These are phyloP conservation scores for western clawed frog (Xenopus tropicalis) DNA, from an alignment of 2,113 vertebrate species.

Conservation along the genomic window DNA sequence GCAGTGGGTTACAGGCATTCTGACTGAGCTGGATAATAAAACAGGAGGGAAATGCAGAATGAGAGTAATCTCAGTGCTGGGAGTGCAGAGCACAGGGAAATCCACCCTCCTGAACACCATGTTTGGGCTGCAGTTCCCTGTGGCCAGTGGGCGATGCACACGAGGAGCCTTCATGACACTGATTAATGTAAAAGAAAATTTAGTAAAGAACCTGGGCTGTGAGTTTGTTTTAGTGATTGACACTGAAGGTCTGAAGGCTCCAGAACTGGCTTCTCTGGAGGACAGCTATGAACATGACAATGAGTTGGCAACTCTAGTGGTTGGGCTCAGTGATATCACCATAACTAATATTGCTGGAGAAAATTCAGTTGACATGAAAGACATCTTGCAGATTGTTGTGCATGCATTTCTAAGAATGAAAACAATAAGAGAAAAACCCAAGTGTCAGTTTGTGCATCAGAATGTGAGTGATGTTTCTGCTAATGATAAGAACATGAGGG, in stretches of 20 bases:
- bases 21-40: conserved; percentile 52
- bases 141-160: conserved; percentile 51
- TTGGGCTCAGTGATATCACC: conserved; percentile 66
- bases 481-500: conserved; percentile 61
- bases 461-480: conserved; percentile 63
- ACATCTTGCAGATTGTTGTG: conserved; percentile 60
- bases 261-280: conserved; percentile 38
- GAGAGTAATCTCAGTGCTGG: conserved; percentile 65
- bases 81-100: conserved; percentile 73
- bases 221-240: conserved; percentile 71
- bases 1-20: conserved; percentile 68
- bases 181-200: conserved; percentile 52
- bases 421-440: conserved; percentile 63
- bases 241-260: conserved; percentile 53
- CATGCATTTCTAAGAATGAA: conserved; percentile 66
- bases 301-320: conserved; percentile 63
- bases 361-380: conserved; percentile 53
- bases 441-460: conserved; percentile 71
- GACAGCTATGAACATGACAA: conserved; percentile 66
- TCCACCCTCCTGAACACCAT: conserved; percentile 71
- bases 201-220: conserved; percentile 63
- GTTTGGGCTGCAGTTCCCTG: conserved; percentile 70
- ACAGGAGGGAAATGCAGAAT: conserved; percentile 58
- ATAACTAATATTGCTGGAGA: conserved; percentile 65
- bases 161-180: conserved; percentile 64